These are phyloP conservation scores for Cyclina sinensis DNA, from an alignment of 1,140 invertebrate species.

Conservation along the genomic window DNA sequence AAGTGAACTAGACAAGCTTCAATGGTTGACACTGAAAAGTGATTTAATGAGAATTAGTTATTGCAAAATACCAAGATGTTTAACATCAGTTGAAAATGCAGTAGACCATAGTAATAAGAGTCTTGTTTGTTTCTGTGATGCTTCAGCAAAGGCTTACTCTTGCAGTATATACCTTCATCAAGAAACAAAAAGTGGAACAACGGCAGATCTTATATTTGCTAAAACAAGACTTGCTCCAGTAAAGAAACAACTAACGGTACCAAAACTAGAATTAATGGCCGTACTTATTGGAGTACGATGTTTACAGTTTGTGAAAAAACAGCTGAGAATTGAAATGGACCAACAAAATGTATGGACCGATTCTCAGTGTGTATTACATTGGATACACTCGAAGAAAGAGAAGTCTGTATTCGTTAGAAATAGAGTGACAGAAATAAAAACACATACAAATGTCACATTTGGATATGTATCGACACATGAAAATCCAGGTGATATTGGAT, in stretches of 20 bases:
- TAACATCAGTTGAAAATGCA: background rate
- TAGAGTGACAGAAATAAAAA: constrained; percentile 40
- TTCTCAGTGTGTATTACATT: constrained; percentile 45
- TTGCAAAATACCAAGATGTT: background rate
- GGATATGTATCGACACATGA: constrained; percentile 25
- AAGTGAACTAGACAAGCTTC: background rate
- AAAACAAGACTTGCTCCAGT: constrained; percentile 33
- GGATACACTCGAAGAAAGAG: background rate
- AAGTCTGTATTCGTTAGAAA: constrained; percentile 39
- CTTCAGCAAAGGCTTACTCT: background rate
- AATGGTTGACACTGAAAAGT: background rate
- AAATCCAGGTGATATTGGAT: constrained; percentile 36
- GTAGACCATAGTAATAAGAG: background rate
- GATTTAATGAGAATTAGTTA: background rate
- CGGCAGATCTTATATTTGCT: constrained; percentile 1
- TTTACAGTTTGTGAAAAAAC: background rate
- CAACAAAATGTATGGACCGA: constrained; percentile 10
- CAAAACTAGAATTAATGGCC: constrained; percentile 6
- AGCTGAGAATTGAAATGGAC: background rate
- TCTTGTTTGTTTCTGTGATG: constrained; percentile 10
- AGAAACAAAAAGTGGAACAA: background rate
- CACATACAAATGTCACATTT: background rate
- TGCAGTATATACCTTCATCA: background rate
- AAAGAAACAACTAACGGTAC: constrained; percentile 12
- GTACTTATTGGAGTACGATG: background rate